phyloP scores from a whole-genome alignment of 2,888 invertebrate genomes.

The Nemotelus pantherinus region DNA sequence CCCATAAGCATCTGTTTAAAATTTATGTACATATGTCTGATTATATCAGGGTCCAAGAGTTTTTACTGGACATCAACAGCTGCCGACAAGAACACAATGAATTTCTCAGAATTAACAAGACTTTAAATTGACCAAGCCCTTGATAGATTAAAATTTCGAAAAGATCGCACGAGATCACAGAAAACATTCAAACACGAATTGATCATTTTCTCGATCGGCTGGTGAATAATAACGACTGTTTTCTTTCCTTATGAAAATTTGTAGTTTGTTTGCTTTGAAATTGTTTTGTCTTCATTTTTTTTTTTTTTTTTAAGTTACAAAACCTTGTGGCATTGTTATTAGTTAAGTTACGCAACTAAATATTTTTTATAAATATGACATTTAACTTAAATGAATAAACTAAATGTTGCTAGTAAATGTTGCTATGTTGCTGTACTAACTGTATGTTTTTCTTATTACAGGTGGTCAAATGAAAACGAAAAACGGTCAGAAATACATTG shows the following conservation, averaged over 20 bases:
- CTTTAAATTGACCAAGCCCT: background rate
- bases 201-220: background rate
- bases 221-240: background rate
- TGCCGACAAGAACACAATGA: no score
- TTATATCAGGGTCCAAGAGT: no score
- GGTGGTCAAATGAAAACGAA: conserved; percentile 65
- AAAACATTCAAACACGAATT: background rate
- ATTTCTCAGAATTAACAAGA: no score
- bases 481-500: conserved; percentile 65
- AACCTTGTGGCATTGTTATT: background rate
- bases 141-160: background rate
- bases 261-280: conserved; percentile 7
- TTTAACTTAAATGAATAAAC: background rate
- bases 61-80: no score
- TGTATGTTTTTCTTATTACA: conserved; percentile 50
- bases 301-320: background rate
- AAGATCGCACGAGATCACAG: background rate
- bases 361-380: background rate
- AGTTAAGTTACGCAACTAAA: no score
- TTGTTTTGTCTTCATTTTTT: background rate
- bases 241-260: background rate
- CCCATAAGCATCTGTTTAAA: no score
- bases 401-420: no score
- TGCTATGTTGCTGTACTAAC: no score
- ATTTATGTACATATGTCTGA: no score